Conservation (phyloP, 2,797 vertebrate genomes). For the Rhinella marina region DNA sequence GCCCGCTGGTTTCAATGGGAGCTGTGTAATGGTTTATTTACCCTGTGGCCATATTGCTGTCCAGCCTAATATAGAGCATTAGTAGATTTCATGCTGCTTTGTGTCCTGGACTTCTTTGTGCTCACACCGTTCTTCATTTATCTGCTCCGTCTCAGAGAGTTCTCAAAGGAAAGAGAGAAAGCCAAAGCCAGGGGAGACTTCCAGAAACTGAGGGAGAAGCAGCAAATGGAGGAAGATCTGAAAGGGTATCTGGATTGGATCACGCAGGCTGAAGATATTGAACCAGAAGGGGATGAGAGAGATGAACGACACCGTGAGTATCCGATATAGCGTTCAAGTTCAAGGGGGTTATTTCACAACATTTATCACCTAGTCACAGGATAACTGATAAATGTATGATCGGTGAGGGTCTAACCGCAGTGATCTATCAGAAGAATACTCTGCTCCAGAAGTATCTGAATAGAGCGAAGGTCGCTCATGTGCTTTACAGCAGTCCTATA, state of each 20-base stretch:
- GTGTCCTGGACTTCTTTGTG: not conserved
- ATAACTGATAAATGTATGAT: too few relatives aligned
- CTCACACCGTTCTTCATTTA: not conserved
- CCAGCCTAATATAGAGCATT: not conserved
- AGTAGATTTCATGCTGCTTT: not conserved
- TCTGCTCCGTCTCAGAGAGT: constrained; percentile 79
- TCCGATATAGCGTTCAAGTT: not conserved
- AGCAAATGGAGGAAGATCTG: constrained; percentile 94
- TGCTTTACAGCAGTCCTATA: too few relatives aligned
- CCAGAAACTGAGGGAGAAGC: constrained; percentile 93
- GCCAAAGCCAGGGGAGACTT: constrained; percentile 92
- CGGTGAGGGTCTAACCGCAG: too few relatives aligned
- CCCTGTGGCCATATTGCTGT: not conserved
- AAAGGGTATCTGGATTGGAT: constrained; percentile 96
- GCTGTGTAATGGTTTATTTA: not conserved
- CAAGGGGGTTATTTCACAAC: too few relatives aligned
- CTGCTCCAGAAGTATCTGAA: too few relatives aligned
- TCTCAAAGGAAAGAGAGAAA: constrained; percentile 95
- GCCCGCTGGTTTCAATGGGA: not conserved
- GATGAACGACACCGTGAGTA: constrained; percentile 69
- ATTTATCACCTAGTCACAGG: too few relatives aligned
- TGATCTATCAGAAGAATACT: too few relatives aligned
- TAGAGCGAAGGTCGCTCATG: too few relatives aligned
- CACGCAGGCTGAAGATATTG: constrained; percentile 88
- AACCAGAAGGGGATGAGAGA: constrained; percentile 77